Conservation (phyloP, 1,140 invertebrate species). For the Cardiocondyla obscurior region DNA sequence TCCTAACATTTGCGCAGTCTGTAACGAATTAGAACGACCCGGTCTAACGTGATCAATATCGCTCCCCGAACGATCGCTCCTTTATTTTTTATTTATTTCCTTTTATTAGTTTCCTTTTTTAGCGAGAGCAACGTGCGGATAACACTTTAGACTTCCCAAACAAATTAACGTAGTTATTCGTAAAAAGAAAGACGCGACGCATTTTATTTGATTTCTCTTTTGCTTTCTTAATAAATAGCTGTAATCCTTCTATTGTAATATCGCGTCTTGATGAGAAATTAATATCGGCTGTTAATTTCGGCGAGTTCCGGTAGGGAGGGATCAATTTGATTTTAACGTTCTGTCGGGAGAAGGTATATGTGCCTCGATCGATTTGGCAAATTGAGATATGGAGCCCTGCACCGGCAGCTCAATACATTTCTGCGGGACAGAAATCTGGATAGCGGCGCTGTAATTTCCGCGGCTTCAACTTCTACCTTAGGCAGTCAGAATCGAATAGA, state of each 20-base stretch:
- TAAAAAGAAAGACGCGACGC: background rate
- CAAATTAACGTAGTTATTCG: background rate
- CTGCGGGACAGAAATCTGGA: constrained; percentile 33
- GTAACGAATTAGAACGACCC: constrained; percentile 3
- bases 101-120: too few relatives aligned
- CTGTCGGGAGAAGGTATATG: background rate
- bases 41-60: constrained; percentile 11
- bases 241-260: background rate
- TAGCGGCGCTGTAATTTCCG: constrained; percentile 35
- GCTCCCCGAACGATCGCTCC: background rate
- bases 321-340: background rate
- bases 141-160: background rate
- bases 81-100: too few relatives aligned
- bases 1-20: background rate
- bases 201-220: too few relatives aligned
- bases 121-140: background rate
- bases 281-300: background rate
- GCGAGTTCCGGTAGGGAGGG: background rate
- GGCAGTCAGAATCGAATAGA: constrained; percentile 38
- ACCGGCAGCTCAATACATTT: constrained; percentile 13
- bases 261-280: background rate
- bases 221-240: background rate
- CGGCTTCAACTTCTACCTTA: constrained; percentile 29
- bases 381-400: constrained; percentile 8
- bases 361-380: background rate